A percentile compares a stretch with the other conserved stretches of the same genome.
These are phyloP conservation scores for Mormyrops boulengeri DNA, from an alignment of 2,797 vertebrate genomes.

Conservation along the genomic window DNA sequence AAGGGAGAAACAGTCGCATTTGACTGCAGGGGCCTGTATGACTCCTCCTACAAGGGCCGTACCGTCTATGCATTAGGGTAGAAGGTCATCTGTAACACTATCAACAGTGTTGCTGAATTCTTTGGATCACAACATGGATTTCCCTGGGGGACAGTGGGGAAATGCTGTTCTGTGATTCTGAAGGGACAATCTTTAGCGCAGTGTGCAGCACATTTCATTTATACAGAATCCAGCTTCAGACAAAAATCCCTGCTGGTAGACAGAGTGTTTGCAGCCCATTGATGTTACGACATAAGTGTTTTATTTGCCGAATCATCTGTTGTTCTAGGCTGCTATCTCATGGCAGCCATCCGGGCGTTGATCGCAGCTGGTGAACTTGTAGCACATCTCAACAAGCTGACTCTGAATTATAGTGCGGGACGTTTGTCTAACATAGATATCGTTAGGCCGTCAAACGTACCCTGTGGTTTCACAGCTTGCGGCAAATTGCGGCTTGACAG, in stretches of 20 bases:
- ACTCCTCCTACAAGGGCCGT: not conserved
- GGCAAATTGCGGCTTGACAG: constrained; percentile 56
- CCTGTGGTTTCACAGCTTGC: constrained; percentile 37
- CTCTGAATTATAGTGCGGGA: constrained; percentile 31
- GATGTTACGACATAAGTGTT: not conserved
- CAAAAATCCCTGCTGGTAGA: not conserved
- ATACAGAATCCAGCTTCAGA: not conserved
- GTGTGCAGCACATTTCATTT: not conserved
- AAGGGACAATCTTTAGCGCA: not conserved
- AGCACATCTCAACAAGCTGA: constrained; percentile 36
- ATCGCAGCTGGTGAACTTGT: constrained; percentile 20
- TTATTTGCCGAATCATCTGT: not conserved
- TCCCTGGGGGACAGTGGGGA: not conserved
- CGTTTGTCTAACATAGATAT: constrained; percentile 34
- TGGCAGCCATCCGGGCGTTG: constrained; percentile 8
- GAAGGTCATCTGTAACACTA: not conserved
- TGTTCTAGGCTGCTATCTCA: constrained; percentile 24
- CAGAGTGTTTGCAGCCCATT: not conserved
- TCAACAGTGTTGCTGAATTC: not conserved
- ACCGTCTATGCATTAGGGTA: not conserved
- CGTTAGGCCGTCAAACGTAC: constrained; percentile 24
- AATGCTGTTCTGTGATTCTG: not conserved
- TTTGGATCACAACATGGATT: not conserved
- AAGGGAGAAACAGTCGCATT: not conserved
- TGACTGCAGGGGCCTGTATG: not conserved